These are phyloP conservation scores for Eueremaeus valkanovi DNA, from an alignment of 2,888 invertebrate genomes.

Conservation along the genomic window DNA sequence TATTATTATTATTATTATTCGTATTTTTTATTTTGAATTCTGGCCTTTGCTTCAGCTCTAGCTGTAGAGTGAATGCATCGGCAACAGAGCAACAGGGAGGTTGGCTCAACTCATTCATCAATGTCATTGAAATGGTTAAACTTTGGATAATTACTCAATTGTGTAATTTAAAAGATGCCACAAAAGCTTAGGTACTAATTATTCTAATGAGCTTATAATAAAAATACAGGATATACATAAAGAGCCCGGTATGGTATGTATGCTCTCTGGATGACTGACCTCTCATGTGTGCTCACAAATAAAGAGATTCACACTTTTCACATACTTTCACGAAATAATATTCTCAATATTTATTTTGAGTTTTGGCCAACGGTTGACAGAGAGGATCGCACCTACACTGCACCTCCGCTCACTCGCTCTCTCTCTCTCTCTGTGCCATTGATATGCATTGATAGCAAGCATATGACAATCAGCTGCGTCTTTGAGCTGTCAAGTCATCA, in stretches of 20 bases:
- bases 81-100: conserved; percentile 13
- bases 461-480: conserved; percentile 9
- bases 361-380: neutral
- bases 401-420: conserved; percentile 13
- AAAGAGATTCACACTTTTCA: neutral
- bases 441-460: neutral
- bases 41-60: neutral
- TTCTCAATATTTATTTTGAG: neutral
- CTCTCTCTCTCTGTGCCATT: neutral
- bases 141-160: conserved; percentile 33
- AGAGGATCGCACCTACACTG: neutral
- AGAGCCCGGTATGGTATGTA: neutral
- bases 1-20: conserved; percentile 23
- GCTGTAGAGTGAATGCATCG: neutral
- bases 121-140: conserved; percentile 28
- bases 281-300: neutral
- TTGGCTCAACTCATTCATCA: conserved; percentile 32
- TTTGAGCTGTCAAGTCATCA: neutral
- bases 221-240: conserved; percentile 19
- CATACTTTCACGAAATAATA: neutral
- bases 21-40: conserved; percentile 20
- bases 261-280: conserved; percentile 14
- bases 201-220: conserved; percentile 22
- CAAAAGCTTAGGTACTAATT: conserved; percentile 27
- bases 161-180: conserved; percentile 31